Conservation (phyloP, 1,140 invertebrate genomes). For the Pectinophora gossypiella region DNA sequence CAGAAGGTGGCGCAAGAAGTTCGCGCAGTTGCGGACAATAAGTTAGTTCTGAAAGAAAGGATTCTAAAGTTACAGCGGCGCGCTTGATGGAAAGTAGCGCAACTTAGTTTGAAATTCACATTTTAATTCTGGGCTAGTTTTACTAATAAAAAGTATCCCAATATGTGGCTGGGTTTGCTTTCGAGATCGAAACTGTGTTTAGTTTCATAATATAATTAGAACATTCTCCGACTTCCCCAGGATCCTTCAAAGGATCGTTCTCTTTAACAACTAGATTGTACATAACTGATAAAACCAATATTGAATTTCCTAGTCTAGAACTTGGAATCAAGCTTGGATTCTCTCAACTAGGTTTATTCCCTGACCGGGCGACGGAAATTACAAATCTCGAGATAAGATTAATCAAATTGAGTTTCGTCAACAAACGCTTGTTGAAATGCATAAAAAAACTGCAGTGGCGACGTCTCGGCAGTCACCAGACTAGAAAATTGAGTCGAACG, state of each 20-base stretch:
- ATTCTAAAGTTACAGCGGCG: too few species aligned
- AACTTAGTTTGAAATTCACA: too few species aligned
- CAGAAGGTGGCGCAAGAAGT: neutral
- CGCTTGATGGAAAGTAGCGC: too few species aligned
- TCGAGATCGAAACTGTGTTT: too few species aligned
- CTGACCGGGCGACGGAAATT: neutral
- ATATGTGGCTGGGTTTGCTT: too few species aligned
- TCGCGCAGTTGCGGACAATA: constrained; percentile 9
- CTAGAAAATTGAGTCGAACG: neutral
- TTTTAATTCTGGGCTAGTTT: too few species aligned
- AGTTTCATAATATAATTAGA: too few species aligned
- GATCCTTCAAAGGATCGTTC: too few species aligned
- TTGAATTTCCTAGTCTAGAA: neutral
- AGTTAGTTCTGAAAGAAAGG: constrained; percentile 16
- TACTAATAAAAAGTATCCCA: too few species aligned
- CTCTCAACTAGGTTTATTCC: too few species aligned
- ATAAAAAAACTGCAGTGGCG: neutral
- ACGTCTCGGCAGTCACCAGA: neutral
- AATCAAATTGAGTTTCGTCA: neutral
- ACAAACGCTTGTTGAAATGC: neutral
- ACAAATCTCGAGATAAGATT: neutral
- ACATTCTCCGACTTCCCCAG: neutral
- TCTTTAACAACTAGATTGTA: neutral
- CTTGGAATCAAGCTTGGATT: neutral
- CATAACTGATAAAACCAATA: neutral